A percentile compares a stretch with the other conserved stretches of the same genome.
phyloP scores from a whole-genome alignment of 2,888 invertebrate species.

The Mongoloraphidia duomilia region DNA sequence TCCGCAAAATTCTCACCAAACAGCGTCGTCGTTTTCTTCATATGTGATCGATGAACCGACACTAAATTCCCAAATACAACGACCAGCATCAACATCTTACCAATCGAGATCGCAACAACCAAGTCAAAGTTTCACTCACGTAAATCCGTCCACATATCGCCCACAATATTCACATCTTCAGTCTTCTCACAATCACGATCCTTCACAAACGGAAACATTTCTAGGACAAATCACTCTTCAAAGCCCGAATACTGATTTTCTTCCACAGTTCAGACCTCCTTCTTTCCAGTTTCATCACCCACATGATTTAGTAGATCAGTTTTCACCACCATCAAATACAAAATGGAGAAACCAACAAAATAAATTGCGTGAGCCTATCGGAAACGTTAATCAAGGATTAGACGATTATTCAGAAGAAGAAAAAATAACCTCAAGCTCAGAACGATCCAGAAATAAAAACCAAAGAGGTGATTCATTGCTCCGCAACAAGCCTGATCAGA shows the following conservation, averaged over 20 bases:
- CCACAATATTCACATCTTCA: slow-evolving; percentile 40
- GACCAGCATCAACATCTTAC: slow-evolving; percentile 9
- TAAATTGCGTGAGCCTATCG: slow-evolving; percentile 13
- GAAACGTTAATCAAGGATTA: slow-evolving; percentile 23
- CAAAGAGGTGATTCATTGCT: background rate
- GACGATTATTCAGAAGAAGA: slow-evolving; percentile 19
- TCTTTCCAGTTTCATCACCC: slow-evolving; percentile 13
- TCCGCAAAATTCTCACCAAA: slow-evolving; percentile 35
- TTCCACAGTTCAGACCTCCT: slow-evolving; percentile 13
- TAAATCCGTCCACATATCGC: slow-evolving; percentile 36
- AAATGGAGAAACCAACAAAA: slow-evolving; percentile 8
- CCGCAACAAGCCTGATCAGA: slow-evolving; percentile 14
- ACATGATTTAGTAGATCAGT: slow-evolving; percentile 12
- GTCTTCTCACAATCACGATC: slow-evolving; percentile 38
- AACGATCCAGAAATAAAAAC: background rate
- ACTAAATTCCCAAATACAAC: slow-evolving; percentile 4
- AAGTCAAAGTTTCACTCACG: slow-evolving; percentile 31
- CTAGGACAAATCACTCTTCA: slow-evolving; percentile 46
- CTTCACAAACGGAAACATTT: slow-evolving; percentile 46
- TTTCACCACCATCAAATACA: slow-evolving; percentile 7
- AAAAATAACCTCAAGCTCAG: slow-evolving; percentile 9
- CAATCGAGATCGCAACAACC: slow-evolving; percentile 31
- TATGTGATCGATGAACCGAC: slow-evolving; percentile 33
- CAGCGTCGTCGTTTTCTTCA: slow-evolving; percentile 32
- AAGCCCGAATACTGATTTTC: slow-evolving; percentile 27